Evolutionary conservation across 37 sponge, comb jelly and placozoan genomes (phyloP).

Genomic region (Halisarca cf. caerulea): DNA sequence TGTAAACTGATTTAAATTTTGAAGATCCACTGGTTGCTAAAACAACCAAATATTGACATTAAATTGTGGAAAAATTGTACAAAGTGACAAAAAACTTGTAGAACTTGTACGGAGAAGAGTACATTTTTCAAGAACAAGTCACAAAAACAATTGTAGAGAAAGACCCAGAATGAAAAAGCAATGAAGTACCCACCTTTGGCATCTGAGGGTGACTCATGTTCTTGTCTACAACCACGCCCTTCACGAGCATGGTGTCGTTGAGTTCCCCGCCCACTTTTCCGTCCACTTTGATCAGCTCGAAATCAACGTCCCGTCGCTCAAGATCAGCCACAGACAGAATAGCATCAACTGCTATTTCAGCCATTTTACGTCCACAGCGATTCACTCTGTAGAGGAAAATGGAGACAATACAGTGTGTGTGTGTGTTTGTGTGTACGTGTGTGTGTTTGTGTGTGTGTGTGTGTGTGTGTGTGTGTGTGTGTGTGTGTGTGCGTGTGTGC

Average conservation of each 20-base stretch:
- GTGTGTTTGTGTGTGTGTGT: too few relatives aligned
- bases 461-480: too few relatives aligned
- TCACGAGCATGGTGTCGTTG: constrained; percentile 88
- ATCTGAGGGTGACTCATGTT: constrained; percentile 98
- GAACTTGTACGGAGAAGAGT: too few relatives aligned
- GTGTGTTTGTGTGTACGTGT: too few relatives aligned
- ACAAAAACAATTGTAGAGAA: too few relatives aligned
- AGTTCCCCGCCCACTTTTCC: constrained; percentile 95
- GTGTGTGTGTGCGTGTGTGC: too few relatives aligned
- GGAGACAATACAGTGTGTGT: background rate
- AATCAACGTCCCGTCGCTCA: constrained; percentile 92
- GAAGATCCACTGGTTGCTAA: too few relatives aligned
- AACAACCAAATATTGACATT: too few relatives aligned
- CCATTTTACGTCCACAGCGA: constrained; percentile 91
- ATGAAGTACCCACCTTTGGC: constrained; percentile 74
- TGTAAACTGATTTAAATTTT: too few relatives aligned
- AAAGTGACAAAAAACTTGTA: too few relatives aligned
- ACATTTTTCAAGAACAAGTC: too few relatives aligned
- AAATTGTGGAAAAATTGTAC: too few relatives aligned
- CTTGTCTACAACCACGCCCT: constrained; percentile 96
- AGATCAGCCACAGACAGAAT: constrained; percentile 94
- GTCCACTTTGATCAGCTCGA: constrained; percentile 97
- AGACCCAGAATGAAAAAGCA: background rate
- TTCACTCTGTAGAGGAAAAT: constrained; percentile 65
- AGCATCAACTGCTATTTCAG: constrained; percentile 98